phyloP scores from a whole-genome alignment of 2,888 invertebrate genomes.

The Ectobius pallidus region DNA sequence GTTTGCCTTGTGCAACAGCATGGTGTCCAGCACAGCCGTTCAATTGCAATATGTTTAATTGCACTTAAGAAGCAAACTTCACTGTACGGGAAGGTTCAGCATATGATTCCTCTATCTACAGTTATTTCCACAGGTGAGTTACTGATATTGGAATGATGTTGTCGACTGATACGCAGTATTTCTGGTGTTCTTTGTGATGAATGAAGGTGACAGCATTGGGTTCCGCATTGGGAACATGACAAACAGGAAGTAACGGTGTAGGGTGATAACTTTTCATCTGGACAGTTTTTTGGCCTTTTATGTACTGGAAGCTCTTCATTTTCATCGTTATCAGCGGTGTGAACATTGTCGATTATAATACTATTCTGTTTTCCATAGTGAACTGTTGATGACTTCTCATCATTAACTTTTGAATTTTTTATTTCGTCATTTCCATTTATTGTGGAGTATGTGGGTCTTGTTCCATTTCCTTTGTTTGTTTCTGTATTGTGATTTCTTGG shows the following conservation, averaged over 20 bases:
- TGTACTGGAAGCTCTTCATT: constrained; percentile 38
- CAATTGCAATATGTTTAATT: background rate
- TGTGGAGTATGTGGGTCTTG: background rate
- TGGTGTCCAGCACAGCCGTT: background rate
- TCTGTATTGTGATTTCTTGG: background rate
- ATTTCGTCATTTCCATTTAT: background rate
- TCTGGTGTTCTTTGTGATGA: constrained; percentile 18
- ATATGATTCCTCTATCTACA: constrained; percentile 58
- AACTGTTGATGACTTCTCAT: background rate
- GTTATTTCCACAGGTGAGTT: constrained; percentile 46
- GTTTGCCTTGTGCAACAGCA: background rate
- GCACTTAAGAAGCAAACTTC: background rate
- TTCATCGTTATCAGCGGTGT: constrained; percentile 6
- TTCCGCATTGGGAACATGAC: constrained; percentile 58
- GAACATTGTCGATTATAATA: background rate
- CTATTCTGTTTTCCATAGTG: background rate
- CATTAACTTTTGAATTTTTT: background rate
- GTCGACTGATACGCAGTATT: constrained; percentile 11
- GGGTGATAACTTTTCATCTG: constrained; percentile 21
- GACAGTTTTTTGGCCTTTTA: constrained; percentile 41
- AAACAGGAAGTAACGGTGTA: constrained; percentile 50
- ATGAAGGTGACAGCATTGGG: constrained; percentile 52
- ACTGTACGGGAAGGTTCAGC: constrained; percentile 50
- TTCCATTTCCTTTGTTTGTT: background rate
- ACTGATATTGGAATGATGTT: constrained; percentile 47